Evolutionary conservation across 2,888 invertebrate genomes (phyloP), one percentile per base, ranked within the genome.

Genomic region (Copidosoma aretas): DNA sequence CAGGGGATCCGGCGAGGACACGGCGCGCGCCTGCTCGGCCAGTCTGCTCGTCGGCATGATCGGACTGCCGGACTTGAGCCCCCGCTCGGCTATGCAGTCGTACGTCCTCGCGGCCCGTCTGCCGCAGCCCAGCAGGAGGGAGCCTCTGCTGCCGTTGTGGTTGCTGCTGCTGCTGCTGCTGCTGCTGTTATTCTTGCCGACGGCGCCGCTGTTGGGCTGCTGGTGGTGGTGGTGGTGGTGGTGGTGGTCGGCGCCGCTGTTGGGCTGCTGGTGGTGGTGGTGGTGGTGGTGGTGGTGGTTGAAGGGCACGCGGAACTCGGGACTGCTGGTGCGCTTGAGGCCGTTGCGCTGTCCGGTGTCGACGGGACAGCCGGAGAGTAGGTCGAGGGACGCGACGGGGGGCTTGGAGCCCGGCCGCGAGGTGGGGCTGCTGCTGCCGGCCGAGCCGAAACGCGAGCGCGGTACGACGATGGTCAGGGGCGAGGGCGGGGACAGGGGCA

Each of bases 1-100:
- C 72, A 85, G 80, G 71, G 85, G 83, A 79, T 84, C 84, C 64
- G 85, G 85, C 69, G 85, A 85, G 78, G 85, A 85, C 2, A 84
- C 82, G 67, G 85, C 85, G 71, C 85, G 79, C 65, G 85, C 80
- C 67, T 84, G 83, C 71, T 84, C 81, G 51, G 75, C 78, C 60
- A 83, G 71, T 72, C 77, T 75, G 65, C 83, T 75, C 56, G 82
- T 78, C 39, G 82, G 83, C 32, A 32, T 32, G 4, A 32, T 8
- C 4, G 32, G 32, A 32, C 32, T 32, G 32, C 32, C 8, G 49
- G 82, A 82, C 14, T 76, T 79, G 10, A 58, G 60, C 22, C 77
- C 79, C 65, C 80, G 80, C 64, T 81, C 82, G 68, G n/a, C n/a
- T n/a, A 83, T 81, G 69, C 79, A 83, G 63, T 83, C 81, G 73